Evolutionary conservation across 2,797 vertebrate species (phyloP), one percentile per base, ranked within the genome.

Genomic region (Cephalopachus bancanus): DNA sequence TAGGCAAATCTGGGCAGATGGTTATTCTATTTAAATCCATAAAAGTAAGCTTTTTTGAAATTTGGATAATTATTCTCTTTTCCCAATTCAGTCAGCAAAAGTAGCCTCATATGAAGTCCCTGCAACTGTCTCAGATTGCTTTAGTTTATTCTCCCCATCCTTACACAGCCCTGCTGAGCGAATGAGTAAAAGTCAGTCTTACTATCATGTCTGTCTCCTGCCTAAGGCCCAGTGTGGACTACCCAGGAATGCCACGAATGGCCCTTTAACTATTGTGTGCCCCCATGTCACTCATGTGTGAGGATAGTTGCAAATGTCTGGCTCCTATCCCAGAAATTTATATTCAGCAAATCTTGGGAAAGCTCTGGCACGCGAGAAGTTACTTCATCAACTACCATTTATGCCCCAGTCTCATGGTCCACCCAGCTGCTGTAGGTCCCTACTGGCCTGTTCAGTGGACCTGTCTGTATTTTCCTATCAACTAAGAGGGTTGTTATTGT

Each of bases 191-290:
- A 60, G 75, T 59, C 14, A 44, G 14, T 37, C 69, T 71, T 76
- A 19, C 30, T 37, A 0, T 55, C 30, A 30, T 22, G 1, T 53
- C 26, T 15, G 0, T 89, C 26, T 44, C 5, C 22, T 10, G 2
- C 26, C 87, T 26, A 51, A 65, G n/a, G 62, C 26, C 22, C 28
- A 72, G n/a, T 2, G 3, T 4, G 22, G 37, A 44, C 22, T 37
- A 11, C 24, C 14, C 6, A 1, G 0, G 30, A 53, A 7, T 53
- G 51, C 33, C 22, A 2, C 67, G 11, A 0, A 62, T 1, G 49
- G 22, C 4, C 22, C 87, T 78, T 20, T 26, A 20, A 17, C 37
- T 37, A 14, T 14, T 11, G 2, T 24, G 15, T 72, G 72, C 4
- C 7, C 5, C 14, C 8, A 15, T 53, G 5, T 37, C 17, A 8